These are phyloP conservation scores for Sebastes diploproa DNA, from an alignment of 2,797 vertebrate species.

Conservation along the genomic window DNA sequence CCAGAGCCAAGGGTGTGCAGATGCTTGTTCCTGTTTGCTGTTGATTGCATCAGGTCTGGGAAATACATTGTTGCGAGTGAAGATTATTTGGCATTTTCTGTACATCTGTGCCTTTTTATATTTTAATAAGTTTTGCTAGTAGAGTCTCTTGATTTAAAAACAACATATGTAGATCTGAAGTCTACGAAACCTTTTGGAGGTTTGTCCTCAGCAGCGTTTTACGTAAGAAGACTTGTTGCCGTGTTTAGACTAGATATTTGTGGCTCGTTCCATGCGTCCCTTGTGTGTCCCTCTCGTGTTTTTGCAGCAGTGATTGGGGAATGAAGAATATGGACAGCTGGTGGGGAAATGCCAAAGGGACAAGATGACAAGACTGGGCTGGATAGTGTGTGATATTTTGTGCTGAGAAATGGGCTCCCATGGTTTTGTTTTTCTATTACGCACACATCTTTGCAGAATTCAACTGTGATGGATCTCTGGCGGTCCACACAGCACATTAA, in stretches of 20 bases:
- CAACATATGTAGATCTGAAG: background rate
- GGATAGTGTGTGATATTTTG: background rate
- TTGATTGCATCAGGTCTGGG: conserved; percentile 34
- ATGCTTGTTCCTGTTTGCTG: conserved; percentile 48
- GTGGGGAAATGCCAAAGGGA: background rate
- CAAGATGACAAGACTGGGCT: background rate
- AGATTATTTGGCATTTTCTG: too few relatives aligned
- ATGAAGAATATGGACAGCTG: conserved; percentile 52
- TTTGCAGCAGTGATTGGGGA: conserved; percentile 15
- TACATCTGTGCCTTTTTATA: too few relatives aligned
- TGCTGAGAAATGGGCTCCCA: background rate
- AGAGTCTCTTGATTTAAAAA: too few relatives aligned
- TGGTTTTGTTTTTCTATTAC: background rate
- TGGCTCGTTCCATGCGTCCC: conserved; percentile 25
- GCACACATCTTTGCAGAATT: background rate
- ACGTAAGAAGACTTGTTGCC: conserved; percentile 9
- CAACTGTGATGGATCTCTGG: background rate
- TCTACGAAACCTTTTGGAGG: background rate
- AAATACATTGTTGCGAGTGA: background rate
- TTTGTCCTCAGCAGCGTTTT: background rate
- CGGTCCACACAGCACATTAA: background rate
- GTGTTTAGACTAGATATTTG: conserved; percentile 55
- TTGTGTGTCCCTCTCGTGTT: background rate
- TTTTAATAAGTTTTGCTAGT: too few relatives aligned
- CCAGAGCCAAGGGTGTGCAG: conserved; percentile 47